Percentiles rank a stretch among this genome's conserved stretches.
Evolutionary conservation across 1,140 invertebrate genomes (phyloP).

Genomic region (Drosophila tropicalis): DNA sequence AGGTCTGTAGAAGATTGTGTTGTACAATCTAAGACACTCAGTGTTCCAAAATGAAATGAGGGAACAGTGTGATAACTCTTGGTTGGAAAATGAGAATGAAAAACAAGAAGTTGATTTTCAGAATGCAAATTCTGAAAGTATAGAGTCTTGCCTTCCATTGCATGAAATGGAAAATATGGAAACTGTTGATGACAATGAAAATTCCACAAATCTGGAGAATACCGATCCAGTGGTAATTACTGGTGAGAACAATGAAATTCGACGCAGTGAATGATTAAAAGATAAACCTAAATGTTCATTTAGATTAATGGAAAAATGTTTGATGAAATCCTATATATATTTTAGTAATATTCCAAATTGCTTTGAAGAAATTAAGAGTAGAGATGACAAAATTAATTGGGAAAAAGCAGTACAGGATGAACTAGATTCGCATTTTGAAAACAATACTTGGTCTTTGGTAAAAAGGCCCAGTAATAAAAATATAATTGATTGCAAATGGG

Average conservation of each 20-base stretch:
- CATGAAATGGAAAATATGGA: conserved; percentile 8
- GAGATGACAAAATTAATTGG: no score
- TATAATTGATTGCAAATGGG: no score
- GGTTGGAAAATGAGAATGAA: not conserved
- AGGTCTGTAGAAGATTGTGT: no score
- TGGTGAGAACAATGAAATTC: conserved; percentile 18
- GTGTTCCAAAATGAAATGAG: not conserved
- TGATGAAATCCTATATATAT: not conserved
- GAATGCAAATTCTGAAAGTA: not conserved
- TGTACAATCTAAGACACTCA: not conserved
- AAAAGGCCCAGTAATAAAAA: no score
- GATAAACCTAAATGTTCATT: no score
- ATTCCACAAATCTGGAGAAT: conserved; percentile 26
- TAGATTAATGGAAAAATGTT: not conserved
- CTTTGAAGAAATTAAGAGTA: no score
- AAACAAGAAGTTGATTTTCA: not conserved
- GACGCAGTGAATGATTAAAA: not conserved
- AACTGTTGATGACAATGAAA: conserved; percentile 4
- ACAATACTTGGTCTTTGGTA: no score
- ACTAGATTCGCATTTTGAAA: no score
- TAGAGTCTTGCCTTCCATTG: not conserved
- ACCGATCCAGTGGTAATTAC: conserved; percentile 9
- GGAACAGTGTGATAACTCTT: not conserved
- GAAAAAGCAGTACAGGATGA: no score
- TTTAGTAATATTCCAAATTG: not conserved